Conservation (phyloP, 1,140 invertebrate species). For the Thaumatotibia leucotreta region DNA sequence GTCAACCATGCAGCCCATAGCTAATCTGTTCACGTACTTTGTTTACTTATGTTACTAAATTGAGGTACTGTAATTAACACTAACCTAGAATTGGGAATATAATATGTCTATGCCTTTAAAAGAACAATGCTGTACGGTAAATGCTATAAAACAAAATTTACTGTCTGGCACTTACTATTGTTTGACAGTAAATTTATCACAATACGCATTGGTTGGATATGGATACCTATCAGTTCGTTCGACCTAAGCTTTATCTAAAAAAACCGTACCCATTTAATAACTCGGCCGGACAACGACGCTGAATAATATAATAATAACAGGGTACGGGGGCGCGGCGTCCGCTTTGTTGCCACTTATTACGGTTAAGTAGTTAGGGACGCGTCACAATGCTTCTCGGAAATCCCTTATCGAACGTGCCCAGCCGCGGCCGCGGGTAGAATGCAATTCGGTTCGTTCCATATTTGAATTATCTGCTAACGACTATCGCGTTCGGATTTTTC, state of each 20-base stretch:
- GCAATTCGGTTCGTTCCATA: neutral
- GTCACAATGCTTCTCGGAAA: constrained; percentile 12
- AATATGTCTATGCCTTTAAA: too few relatives aligned
- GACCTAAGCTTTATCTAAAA: neutral
- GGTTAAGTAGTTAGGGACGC: constrained; percentile 32
- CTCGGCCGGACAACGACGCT: neutral
- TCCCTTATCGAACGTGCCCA: constrained; percentile 6
- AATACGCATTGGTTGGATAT: neutral
- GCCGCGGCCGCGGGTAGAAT: neutral
- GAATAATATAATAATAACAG: neutral
- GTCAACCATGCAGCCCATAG: too few relatives aligned
- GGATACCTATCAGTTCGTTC: neutral
- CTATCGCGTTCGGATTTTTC: neutral
- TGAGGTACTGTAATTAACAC: too few relatives aligned
- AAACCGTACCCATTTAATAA: neutral
- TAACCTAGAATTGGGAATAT: too few relatives aligned
- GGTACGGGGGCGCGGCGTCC: constrained; percentile 27
- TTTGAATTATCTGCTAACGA: neutral
- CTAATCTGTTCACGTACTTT: too few relatives aligned
- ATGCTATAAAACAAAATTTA: too few relatives aligned
- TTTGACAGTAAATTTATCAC: neutral
- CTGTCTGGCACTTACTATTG: too few relatives aligned
- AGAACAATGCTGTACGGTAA: too few relatives aligned
- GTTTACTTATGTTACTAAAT: too few relatives aligned
- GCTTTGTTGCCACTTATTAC: constrained; percentile 44